Conservation (phyloP, 2,888 invertebrate genomes). For the Hyalella azteca region DNA sequence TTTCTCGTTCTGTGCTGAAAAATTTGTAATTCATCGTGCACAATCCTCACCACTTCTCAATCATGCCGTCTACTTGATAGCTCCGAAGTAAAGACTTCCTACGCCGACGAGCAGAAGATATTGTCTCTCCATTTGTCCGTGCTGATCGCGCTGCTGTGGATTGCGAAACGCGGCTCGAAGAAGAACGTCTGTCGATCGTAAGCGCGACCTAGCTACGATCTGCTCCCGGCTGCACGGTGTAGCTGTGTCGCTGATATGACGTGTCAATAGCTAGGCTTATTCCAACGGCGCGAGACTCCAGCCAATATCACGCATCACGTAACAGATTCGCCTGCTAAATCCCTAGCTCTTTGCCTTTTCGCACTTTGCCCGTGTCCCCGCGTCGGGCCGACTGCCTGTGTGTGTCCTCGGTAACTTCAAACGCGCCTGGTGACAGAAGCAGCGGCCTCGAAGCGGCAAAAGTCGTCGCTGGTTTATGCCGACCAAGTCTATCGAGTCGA, state of each 20-base stretch:
- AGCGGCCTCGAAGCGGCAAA: constrained; percentile 13
- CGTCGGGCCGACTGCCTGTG: not conserved
- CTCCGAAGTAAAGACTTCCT: too few relatives aligned
- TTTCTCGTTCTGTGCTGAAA: too few relatives aligned
- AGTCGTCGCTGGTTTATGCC: constrained; percentile 17
- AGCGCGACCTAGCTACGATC: not conserved
- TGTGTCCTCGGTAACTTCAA: constrained; percentile 11
- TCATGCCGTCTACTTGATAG: too few relatives aligned
- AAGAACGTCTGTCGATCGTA: constrained; percentile 21
- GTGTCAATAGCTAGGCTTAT: constrained; percentile 37
- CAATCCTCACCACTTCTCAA: too few relatives aligned
- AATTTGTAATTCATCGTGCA: too few relatives aligned
- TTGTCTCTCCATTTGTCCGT: constrained; percentile 26
- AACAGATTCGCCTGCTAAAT: constrained; percentile 30
- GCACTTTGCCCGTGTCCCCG: constrained; percentile 27
- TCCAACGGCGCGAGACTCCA: constrained; percentile 28
- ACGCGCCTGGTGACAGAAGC: not conserved
- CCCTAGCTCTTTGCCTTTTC: constrained; percentile 38
- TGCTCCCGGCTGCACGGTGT: too few relatives aligned
- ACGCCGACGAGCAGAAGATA: too few relatives aligned
- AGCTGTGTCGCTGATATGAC: constrained; percentile 23
- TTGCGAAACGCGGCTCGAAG: too few relatives aligned
- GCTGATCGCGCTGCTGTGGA: not conserved
- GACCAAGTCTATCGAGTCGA: not conserved
- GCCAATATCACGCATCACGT: constrained; percentile 38